Base-by-base conservation (phyloP, 1,140 invertebrate species). In the Goniozus legneri region DNA sequence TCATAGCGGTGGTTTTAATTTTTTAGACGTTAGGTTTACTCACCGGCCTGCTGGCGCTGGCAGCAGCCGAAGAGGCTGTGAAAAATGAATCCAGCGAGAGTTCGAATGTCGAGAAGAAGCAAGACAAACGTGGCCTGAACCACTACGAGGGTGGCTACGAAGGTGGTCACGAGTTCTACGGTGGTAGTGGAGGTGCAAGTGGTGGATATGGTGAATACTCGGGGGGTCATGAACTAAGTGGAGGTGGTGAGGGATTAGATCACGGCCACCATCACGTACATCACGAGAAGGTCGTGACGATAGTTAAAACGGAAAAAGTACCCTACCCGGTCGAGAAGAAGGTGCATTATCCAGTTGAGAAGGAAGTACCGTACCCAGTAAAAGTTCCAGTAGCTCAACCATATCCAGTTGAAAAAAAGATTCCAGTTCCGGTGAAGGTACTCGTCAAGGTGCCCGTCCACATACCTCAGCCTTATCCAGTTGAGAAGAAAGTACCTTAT, bases 391-490 rank as follows among this genome's bases (percentile, higher is more conserved):
- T 84, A 42, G 81, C 81, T 4, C 77, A 79, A 52, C 82, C 83
- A 10, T 84, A 84, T 67, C 82, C 82, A 41, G 80, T 85, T 15
- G 82, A 85, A 37, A 85, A 84, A 52, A 82, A 83, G 56, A 79
- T 87, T 3, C 82, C 82, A 24, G 81, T 83, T 34, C 77, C 82
- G 30, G 82, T 84, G 41, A 84, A 85, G 65, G 83, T 86, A 52
- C 70, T 81, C 58, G 80, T 86, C 16, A 84, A 85, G 66, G 80
- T 84, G 46, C 83, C 82, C 3, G 79, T 84, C 2, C 83, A 82
- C 45, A 79, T 84, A 41, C 84, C 84, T 22, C 79, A 82, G 59
- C 83, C 83, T 30, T 85, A 86, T 69, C 82, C 84, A 34, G 84
- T 86, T 10, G 82, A 84, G 58, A 84, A 84, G 61, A 79, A 81